phyloP scores from a whole-genome alignment of 1,140 invertebrate genomes.

The Drosophila setifemur region DNA sequence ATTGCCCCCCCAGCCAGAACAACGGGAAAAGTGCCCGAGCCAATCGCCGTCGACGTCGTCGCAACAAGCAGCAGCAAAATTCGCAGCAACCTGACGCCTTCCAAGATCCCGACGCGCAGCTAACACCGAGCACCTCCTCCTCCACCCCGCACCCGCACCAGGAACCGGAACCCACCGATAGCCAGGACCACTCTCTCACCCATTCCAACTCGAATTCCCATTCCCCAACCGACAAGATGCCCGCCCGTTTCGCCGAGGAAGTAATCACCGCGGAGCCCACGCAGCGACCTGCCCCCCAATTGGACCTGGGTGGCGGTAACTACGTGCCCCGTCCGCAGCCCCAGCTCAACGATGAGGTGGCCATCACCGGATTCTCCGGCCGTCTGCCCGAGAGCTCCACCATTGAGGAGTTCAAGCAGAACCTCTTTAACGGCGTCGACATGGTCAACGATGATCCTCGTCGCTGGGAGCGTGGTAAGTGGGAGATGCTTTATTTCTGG shows the following conservation, averaged over 20 bases:
- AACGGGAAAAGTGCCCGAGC: slow-evolving; percentile 66
- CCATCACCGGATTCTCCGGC: slow-evolving; percentile 94
- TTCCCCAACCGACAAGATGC: slow-evolving; percentile 58
- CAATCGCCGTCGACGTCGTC: slow-evolving; percentile 70
- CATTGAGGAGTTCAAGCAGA: slow-evolving; percentile 94
- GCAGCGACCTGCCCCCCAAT: slow-evolving; percentile 66
- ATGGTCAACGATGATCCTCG: slow-evolving; percentile 94
- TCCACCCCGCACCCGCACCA: slow-evolving; percentile 30
- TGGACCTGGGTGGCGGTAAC: slow-evolving; percentile 71
- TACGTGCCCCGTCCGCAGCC: slow-evolving; percentile 51
- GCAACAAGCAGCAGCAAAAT: slow-evolving; percentile 73
- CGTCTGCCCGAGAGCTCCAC: slow-evolving; percentile 93
- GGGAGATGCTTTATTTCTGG: too few relatives aligned
- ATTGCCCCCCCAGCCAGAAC: slow-evolving; percentile 51
- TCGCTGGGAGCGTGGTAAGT: slow-evolving; percentile 87
- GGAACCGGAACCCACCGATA: slow-evolving; percentile 20
- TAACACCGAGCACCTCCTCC: slow-evolving; percentile 68
- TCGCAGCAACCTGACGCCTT: slow-evolving; percentile 68
- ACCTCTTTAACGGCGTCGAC: slow-evolving; percentile 93
- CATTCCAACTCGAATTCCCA: slow-evolving; percentile 7
- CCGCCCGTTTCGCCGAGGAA: slow-evolving; percentile 80
- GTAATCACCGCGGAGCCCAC: slow-evolving; percentile 70
- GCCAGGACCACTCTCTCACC: slow-evolving; percentile 14
- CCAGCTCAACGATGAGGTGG: slow-evolving; percentile 88
- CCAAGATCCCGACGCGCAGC: slow-evolving; percentile 50